These are phyloP conservation scores for Zoanthus sociatus DNA, from an alignment of 92 coral and sea anemone species.

Conservation along the genomic window DNA sequence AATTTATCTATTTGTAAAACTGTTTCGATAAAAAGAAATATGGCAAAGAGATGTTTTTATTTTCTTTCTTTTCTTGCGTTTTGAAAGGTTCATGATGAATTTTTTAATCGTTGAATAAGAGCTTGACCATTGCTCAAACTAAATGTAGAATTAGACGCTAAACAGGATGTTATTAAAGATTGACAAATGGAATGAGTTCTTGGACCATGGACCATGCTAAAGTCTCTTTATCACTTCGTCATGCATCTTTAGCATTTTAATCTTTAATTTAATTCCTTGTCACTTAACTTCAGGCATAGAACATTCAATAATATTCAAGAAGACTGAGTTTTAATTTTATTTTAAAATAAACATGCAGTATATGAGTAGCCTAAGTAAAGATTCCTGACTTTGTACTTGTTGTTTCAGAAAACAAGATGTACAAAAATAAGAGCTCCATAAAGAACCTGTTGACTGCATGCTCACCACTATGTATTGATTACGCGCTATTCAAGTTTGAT, in stretches of 20 bases:
- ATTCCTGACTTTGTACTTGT: background rate
- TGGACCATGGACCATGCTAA: background rate
- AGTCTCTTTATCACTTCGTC: constrained; percentile 5
- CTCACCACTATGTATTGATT: background rate
- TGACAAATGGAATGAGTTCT: constrained; percentile 2
- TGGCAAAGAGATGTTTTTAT: background rate
- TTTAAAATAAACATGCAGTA: too few species aligned
- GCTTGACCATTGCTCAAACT: background rate
- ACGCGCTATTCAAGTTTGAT: background rate
- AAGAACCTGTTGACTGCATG: background rate
- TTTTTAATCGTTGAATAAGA: too few species aligned
- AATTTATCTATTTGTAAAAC: too few species aligned
- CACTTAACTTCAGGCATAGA: too few species aligned
- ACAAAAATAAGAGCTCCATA: too few species aligned
- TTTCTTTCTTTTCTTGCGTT: background rate
- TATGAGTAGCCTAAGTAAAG: background rate
- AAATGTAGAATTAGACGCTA: background rate
- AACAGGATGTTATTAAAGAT: background rate
- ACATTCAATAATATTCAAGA: too few species aligned
- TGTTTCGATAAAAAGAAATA: background rate
- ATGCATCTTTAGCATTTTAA: background rate
- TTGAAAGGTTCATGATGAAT: too few species aligned
- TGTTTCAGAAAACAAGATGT: too few species aligned
- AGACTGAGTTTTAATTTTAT: too few species aligned
- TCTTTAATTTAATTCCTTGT: too few species aligned